phyloP scores from a whole-genome alignment of 2,113 vertebrate species.

The Dicerorhinus sumatrensis region DNA sequence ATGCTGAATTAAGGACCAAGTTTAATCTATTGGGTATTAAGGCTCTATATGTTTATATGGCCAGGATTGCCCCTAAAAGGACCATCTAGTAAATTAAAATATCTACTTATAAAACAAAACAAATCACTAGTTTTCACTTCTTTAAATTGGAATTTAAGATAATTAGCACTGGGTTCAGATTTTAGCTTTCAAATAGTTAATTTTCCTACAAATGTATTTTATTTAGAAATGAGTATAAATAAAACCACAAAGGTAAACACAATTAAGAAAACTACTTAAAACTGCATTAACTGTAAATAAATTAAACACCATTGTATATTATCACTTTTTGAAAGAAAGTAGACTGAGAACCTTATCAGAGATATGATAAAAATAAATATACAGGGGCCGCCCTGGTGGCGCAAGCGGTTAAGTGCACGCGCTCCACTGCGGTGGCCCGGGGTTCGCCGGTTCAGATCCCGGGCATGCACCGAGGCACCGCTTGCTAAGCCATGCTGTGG shows the following conservation, averaged over 20 bases:
- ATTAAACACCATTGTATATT: background rate
- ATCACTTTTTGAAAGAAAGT: background rate
- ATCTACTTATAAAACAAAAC: background rate
- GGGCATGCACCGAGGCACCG: too few relatives aligned
- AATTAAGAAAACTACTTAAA: background rate
- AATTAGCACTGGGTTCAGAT: background rate
- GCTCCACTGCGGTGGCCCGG: too few relatives aligned
- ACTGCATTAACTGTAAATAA: background rate
- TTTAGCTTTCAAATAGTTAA: conserved; percentile 31
- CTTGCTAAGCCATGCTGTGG: too few relatives aligned
- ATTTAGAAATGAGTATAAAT: background rate
- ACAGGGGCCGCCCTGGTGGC: too few relatives aligned
- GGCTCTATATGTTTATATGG: conserved; percentile 10
- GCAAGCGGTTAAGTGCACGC: too few relatives aligned
- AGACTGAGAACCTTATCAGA: background rate
- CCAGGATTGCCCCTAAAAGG: background rate
- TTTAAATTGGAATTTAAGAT: conserved; percentile 16
- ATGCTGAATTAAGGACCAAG: background rate
- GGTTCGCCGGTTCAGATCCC: too few relatives aligned
- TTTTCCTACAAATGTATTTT: conserved; percentile 31
- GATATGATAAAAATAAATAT: conserved; percentile 25
- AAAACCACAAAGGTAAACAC: background rate
- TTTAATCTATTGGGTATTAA: conserved; percentile 22
- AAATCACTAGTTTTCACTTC: background rate
- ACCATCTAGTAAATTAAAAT: conserved; percentile 32